These are phyloP conservation scores for Sphenopsis melanotis DNA, from an alignment of 2,797 vertebrate species.

Conservation along the genomic window DNA sequence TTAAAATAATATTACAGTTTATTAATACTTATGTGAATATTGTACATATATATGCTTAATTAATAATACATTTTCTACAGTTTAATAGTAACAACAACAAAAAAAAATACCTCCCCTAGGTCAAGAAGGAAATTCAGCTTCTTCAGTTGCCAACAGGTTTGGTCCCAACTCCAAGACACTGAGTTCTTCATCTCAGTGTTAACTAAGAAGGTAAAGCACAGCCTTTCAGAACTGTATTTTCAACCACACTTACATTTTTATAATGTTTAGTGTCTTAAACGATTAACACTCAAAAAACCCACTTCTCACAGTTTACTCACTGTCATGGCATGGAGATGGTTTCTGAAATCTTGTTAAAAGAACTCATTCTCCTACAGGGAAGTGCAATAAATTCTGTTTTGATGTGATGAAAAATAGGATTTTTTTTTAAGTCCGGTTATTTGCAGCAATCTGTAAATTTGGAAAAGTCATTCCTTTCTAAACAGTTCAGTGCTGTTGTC, in stretches of 20 bases:
- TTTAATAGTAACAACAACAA: background rate
- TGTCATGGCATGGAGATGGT: background rate
- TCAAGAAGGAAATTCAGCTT: background rate
- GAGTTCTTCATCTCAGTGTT: background rate
- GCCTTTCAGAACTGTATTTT: background rate
- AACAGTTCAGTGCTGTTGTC: background rate
- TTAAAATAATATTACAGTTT: slow-evolving; percentile 39
- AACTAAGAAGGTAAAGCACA: background rate
- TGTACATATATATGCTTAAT: background rate
- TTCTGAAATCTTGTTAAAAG: background rate
- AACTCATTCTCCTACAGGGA: background rate
- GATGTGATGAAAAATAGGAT: background rate
- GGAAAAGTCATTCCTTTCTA: background rate
- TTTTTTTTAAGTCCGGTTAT: background rate
- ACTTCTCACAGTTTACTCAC: background rate
- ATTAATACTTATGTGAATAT: background rate
- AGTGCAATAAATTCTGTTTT: background rate
- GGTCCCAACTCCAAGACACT: background rate
- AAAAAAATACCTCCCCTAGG: background rate
- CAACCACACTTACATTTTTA: background rate
- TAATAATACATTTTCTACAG: background rate
- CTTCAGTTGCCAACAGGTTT: background rate
- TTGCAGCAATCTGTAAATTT: background rate
- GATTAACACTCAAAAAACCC: background rate
- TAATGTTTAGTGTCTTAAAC: background rate